These are phyloP conservation scores for Momotus momota DNA, from an alignment of 2,797 vertebrate genomes.

Conservation along the genomic window DNA sequence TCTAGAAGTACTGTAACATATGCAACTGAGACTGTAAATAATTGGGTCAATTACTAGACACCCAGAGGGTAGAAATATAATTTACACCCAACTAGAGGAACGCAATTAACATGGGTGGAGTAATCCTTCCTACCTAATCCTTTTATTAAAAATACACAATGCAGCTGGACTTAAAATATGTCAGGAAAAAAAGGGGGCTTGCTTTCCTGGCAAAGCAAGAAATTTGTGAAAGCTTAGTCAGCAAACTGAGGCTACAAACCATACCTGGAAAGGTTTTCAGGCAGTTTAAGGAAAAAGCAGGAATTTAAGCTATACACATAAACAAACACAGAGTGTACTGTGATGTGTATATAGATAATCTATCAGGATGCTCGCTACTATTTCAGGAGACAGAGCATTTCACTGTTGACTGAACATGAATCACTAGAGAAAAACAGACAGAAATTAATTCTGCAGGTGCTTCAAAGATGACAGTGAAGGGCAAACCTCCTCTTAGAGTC, in stretches of 20 bases:
- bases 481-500: background rate
- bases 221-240: constrained; percentile 4
- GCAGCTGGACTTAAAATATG: background rate
- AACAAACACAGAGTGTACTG: background rate
- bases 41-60: constrained; percentile 29
- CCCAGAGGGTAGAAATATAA: constrained; percentile 46
- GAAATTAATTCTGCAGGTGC: constrained; percentile 9
- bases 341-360: background rate
- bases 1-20: constrained; percentile 21
- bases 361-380: background rate
- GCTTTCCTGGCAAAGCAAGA: constrained; percentile 4
- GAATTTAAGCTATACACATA: background rate
- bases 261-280: background rate
- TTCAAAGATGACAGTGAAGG: background rate
- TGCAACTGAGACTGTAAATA: constrained; percentile 26
- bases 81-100: constrained; percentile 47
- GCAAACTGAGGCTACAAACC: constrained; percentile 5
- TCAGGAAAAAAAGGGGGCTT: background rate
- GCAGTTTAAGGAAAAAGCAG: background rate
- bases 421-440: background rate
- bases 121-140: constrained; percentile 58
- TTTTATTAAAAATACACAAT: constrained; percentile 45
- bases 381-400: background rate
- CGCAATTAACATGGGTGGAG: constrained; percentile 60
- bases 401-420: background rate